Evolutionary conservation across 37 sponge, comb jelly and placozoan genomes (phyloP).

Genomic region (Halisarca cf. caerulea): DNA sequence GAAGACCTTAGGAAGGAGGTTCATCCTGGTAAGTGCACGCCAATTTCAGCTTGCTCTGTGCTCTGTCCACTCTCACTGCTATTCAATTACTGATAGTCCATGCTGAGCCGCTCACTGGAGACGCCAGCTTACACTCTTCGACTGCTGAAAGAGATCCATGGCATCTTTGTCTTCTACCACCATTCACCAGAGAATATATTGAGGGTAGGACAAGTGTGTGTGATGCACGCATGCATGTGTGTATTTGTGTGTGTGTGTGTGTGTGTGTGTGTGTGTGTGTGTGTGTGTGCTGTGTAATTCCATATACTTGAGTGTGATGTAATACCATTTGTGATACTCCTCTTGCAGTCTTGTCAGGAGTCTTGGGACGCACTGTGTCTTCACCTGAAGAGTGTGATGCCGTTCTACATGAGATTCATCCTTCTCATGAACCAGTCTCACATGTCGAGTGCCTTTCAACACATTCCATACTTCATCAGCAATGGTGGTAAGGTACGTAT

Average conservation of each 20-base stretch:
- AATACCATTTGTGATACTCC: no score
- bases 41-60: background rate
- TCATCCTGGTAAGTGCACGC: slow-evolving; percentile 6
- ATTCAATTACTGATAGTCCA: background rate
- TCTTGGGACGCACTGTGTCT: background rate
- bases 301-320: no score
- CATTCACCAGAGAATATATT: slow-evolving; percentile 5
- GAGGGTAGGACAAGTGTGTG: background rate
- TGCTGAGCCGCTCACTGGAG: slow-evolving; percentile 1
- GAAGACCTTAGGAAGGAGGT: background rate
- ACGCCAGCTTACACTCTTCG: background rate
- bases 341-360: background rate
- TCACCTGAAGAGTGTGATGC: background rate
- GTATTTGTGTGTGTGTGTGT: no score
- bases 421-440: background rate
- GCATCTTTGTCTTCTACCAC: slow-evolving; percentile 3
- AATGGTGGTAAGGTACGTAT: slow-evolving; percentile 1
- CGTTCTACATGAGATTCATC: slow-evolving; percentile 1
- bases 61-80: no score
- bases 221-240: no score
- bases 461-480: slow-evolving; percentile 11
- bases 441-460: background rate
- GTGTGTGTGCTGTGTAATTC: no score
- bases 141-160: background rate
- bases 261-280: no score